Conservation (phyloP, 1,140 invertebrate species). For the Cardiocondyla obscurior region DNA sequence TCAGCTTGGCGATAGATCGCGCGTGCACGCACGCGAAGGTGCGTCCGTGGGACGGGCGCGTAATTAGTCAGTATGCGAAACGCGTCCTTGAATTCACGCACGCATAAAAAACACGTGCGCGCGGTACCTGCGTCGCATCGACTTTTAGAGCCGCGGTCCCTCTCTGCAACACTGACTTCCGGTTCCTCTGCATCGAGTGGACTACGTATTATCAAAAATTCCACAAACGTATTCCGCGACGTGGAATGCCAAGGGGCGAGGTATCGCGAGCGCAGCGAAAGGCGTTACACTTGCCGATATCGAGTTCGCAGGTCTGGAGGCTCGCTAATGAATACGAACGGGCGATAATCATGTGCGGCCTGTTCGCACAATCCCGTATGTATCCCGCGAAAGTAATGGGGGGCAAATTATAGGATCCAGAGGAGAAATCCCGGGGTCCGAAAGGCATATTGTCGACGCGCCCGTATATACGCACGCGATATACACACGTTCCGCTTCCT, state of each 20-base stretch:
- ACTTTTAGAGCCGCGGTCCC: not conserved
- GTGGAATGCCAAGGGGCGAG: too few relatives aligned
- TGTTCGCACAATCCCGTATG: not conserved
- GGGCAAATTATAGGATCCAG: not conserved
- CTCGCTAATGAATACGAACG: slow-evolving; percentile 12
- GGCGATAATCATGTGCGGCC: not conserved
- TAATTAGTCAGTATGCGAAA: slow-evolving; percentile 53
- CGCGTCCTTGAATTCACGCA: slow-evolving; percentile 29
- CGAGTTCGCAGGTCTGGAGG: not conserved
- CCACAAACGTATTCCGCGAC: not conserved
- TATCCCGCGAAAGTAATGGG: not conserved
- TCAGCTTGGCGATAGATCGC: not conserved
- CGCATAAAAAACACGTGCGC: too few relatives aligned
- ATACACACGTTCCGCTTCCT: not conserved
- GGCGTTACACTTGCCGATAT: too few relatives aligned
- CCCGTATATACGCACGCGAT: slow-evolving; percentile 1
- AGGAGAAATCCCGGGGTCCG: not conserved
- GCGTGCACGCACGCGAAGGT: slow-evolving; percentile 4
- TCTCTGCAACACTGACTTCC: slow-evolving; percentile 19
- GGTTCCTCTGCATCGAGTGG: slow-evolving; percentile 16
- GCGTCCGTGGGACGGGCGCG: slow-evolving; percentile 12
- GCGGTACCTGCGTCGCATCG: not conserved
- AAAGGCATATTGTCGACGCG: not conserved
- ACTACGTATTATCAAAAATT: too few relatives aligned
- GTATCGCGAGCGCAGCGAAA: not conserved